Base-by-base conservation (phyloP, 2,797 vertebrate genomes). In the Anguilla megastoma region DNA sequence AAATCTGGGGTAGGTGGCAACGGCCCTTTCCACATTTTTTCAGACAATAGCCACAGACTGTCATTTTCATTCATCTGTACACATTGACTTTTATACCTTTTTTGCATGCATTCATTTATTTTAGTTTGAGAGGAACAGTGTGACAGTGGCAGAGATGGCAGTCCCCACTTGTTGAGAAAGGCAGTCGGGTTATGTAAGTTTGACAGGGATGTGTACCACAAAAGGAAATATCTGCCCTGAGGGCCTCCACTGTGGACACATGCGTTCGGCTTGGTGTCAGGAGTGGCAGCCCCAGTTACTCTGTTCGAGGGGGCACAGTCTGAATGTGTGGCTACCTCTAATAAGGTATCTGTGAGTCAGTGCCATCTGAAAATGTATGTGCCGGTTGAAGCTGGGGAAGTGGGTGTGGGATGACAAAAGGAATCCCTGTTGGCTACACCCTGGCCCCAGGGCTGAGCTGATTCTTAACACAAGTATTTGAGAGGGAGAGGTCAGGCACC, bases 371-470 rank as follows among this genome's bases (percentile, higher is more conserved):
- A 12, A 52, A 12, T 52, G 50, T 12, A 48, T 24, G 14, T 48
- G 18, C 41, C n/a, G 36, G 76, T 3, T 2, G 76, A 18, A 8
- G 36, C 21, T 3, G 8, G 41, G 76, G 76, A 80, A 48, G 16
- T 45, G 76, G 76, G 76, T 80, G 82, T 52, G 50, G 18, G 12
- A 12, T 48, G 41, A 82, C 27, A n/a, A 27, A 54, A 52, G 48
- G 50, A 84, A 84, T 84, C 48, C 48, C 21, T 48, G 33, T 21
- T 48, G 7, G 24, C 45, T 27, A 27, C 82, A 27, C 82, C 50
- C 50, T 84, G 18, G 82, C 82, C 48, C n/a, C 27, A 54, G 50
- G 82, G 48, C 21, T 52, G 82, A 48, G 50, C 82, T 84, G 50
- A 21, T 54, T 45, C 7, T 27, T 14, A 27, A 21, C 12, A 27